Conservation (phyloP, 2,113 vertebrate genomes). For the Nesoenas mayeri region DNA sequence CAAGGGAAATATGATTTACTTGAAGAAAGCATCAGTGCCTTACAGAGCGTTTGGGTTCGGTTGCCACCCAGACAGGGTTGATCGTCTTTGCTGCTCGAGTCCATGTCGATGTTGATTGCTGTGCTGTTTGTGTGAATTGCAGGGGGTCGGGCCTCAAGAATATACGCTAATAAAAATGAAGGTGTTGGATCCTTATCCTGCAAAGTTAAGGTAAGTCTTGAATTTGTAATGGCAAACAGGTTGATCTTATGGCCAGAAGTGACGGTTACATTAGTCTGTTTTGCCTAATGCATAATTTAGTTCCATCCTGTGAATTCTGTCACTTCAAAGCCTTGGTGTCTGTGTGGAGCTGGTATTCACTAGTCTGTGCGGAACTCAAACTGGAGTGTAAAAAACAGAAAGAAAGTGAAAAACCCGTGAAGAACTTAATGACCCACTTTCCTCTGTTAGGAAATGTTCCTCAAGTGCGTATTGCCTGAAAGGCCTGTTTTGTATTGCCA, state of each 20-base stretch:
- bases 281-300: background rate
- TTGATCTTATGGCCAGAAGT: background rate
- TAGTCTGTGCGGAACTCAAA: background rate
- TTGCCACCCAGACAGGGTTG: background rate
- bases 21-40: background rate
- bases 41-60: background rate
- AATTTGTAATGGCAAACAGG: background rate
- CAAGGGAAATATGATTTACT: background rate
- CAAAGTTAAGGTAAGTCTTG: conserved; percentile 87
- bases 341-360: background rate
- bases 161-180: conserved; percentile 97
- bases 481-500: background rate
- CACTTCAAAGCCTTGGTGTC: background rate
- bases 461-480: background rate
- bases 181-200: conserved; percentile 89
- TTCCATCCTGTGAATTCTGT: background rate
- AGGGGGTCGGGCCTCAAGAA: conserved; percentile 97
- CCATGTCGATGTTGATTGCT: background rate
- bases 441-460: background rate
- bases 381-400: background rate
- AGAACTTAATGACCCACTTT: background rate
- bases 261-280: background rate
- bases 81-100: background rate
- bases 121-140: conserved; percentile 15
- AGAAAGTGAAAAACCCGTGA: background rate